Base-by-base conservation (phyloP, 2,113 vertebrate species). In the Scomber scombrus region DNA sequence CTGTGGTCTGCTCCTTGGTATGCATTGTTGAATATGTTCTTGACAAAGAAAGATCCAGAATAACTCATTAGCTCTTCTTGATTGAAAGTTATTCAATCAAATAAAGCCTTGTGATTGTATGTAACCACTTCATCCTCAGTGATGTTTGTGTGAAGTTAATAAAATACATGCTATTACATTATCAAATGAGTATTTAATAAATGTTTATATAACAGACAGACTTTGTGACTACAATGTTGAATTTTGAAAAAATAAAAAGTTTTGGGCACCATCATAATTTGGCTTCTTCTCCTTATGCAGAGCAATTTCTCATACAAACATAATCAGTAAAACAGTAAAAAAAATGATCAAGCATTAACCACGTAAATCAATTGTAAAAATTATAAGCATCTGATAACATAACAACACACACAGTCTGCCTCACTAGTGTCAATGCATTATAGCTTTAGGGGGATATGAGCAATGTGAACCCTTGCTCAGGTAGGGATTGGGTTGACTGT, bases 391-490 rank as follows among this genome's bases (percentile, higher is more conserved):
- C 5, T 64, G 29, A 51, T 63, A 11, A 13, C 15, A 43, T 29
- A 50, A 43, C 14, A 54, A 18, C 15, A 54, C 26, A 19, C 16
- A 56, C 34, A 40, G 23, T 16, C 6, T 10, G 11, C 43, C 23
- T 62, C n/a, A 47, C 16, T 4, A n/a, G 5, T 29, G 10, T 69
- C 15, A 23, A 5, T 73, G 56, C 56, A 16, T 47, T 26, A 46
- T 5, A 26, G 21, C 65, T 65, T 55, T 10, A 40, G 55, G 63
- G 49, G 18, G 11, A 47, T 78, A 47, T 74, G 46, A 78, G 68
- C 67, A 73, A 26, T 75, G 34, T 55, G n/a, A 58, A 21, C 8
- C n/a, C 11, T 62, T 51, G 1, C 19, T 84, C 40, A 65, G 71
- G 50, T 71, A 23, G 23, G 16, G 65, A 45, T 65, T 19, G 10